A percentile compares a stretch with the other conserved stretches of the same genome.
These are phyloP conservation scores for Elanus axillaris DNA, from an alignment of 2,113 vertebrate genomes.

Conservation along the genomic window DNA sequence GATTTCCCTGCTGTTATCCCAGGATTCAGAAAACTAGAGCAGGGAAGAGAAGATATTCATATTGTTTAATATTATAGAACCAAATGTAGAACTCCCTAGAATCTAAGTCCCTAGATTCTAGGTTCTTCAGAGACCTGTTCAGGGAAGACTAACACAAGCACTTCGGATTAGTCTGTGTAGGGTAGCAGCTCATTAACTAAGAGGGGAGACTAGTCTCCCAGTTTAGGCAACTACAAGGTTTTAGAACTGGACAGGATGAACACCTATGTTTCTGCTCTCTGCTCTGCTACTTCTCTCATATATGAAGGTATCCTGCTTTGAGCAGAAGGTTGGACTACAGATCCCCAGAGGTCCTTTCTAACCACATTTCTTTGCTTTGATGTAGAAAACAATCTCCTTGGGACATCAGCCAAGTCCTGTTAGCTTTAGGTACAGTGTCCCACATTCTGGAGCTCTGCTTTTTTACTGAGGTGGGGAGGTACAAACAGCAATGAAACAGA, in stretches of 20 bases:
- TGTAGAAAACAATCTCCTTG: neutral
- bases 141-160: neutral
- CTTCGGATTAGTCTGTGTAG: neutral
- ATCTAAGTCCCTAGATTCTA: neutral
- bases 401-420: neutral
- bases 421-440: neutral
- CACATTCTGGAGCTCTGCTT: neutral
- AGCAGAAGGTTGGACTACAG: neutral
- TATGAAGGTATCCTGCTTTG: neutral
- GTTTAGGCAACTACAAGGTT: neutral
- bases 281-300: neutral
- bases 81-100: neutral
- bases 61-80: neutral
- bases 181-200: neutral
- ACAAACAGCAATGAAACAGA: neutral
- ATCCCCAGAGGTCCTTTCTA: neutral
- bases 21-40: neutral
- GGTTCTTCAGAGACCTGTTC: neutral
- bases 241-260: neutral
- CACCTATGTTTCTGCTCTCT: neutral
- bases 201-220: neutral
- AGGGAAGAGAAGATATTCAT: neutral
- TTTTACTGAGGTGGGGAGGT: neutral
- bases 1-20: neutral
- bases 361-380: neutral